A percentile compares a stretch with the other conserved stretches of the same genome.
These are phyloP conservation scores for Nebria salina DNA, from an alignment of 2,888 invertebrate genomes.

Conservation along the genomic window DNA sequence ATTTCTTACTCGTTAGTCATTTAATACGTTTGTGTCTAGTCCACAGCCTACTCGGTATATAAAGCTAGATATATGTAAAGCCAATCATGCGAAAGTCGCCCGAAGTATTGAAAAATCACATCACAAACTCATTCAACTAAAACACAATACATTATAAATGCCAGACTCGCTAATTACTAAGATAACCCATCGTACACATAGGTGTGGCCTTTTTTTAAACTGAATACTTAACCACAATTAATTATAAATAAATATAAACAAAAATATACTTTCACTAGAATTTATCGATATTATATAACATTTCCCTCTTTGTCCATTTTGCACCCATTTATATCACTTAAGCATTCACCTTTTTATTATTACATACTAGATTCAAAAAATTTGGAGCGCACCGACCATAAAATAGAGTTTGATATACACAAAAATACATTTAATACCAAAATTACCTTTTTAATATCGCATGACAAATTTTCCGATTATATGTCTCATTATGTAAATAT, in stretches of 20 bases:
- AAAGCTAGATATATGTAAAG: slow-evolving; percentile 2
- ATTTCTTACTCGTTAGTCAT: neutral
- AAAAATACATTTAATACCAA: too few species aligned
- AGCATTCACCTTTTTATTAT: too few species aligned
- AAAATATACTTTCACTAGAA: neutral
- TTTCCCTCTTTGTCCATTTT: neutral
- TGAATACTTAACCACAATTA: neutral
- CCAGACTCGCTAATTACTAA: neutral
- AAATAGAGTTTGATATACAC: too few species aligned
- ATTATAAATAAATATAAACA: neutral
- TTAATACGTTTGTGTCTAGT: slow-evolving; percentile 9
- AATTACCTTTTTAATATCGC: too few species aligned
- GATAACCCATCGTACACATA: neutral
- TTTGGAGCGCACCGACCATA: too few species aligned
- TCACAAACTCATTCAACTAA: slow-evolving; percentile 14
- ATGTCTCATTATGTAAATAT: too few species aligned
- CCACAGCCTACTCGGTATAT: slow-evolving; percentile 5
- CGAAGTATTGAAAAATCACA: neutral
- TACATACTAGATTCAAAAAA: too few species aligned
- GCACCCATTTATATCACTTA: neutral
- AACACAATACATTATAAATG: slow-evolving; percentile 21
- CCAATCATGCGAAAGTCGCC: neutral
- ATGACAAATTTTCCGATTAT: too few species aligned
- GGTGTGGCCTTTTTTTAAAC: neutral
- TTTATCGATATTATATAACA: neutral